Base-by-base conservation (phyloP, 2,888 invertebrate genomes). In the Drosophila setosimentum region DNA sequence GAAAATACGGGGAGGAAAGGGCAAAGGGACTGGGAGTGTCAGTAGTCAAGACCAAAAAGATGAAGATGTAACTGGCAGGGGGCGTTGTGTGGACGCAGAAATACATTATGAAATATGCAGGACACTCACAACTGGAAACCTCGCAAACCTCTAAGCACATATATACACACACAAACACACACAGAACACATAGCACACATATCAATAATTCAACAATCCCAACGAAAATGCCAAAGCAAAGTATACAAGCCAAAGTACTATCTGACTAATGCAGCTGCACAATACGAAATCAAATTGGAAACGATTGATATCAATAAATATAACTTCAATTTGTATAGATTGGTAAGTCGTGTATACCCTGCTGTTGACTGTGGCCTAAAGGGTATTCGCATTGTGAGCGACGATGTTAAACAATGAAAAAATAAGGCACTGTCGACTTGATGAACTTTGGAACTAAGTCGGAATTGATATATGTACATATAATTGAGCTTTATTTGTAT, bases 381-480 rank as follows among this genome's bases (percentile, higher is more conserved):
- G 62, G 69, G 78, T 66, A 71, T 53, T 11, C 0, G 2, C 29
- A 61, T 49, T 45, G 54, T 29, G 60, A 40, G 54, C 42, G 53
- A 16, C 29, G 21, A 54, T n/a, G 29, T 32, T 54, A 57, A 53
- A 68, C 60, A 63, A 61, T 57, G 72, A 45, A 67, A 54, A 68
- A 45, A 66, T 51, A 57, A 72, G 55, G 40, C 58, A 67, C 72
- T 69, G 67, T 74, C 71, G 73, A 77, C 73, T 80, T 86, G 89
- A 87, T 87, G 86, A 87, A 88, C 84, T 87, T 87, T 84, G 79
- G 79, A 88, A 84, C 79, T 75, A 79, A 84, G 79, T 84, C 83
- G 71, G 81, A 81, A 88, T 87, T 84, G 89, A 88, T 55, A 27
- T 37, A 37, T 35, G 11, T 35, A 37, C 76, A 87, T 87, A 82